phyloP scores from a whole-genome alignment of 1,140 invertebrate genomes.

The Drosophila ambigua region DNA sequence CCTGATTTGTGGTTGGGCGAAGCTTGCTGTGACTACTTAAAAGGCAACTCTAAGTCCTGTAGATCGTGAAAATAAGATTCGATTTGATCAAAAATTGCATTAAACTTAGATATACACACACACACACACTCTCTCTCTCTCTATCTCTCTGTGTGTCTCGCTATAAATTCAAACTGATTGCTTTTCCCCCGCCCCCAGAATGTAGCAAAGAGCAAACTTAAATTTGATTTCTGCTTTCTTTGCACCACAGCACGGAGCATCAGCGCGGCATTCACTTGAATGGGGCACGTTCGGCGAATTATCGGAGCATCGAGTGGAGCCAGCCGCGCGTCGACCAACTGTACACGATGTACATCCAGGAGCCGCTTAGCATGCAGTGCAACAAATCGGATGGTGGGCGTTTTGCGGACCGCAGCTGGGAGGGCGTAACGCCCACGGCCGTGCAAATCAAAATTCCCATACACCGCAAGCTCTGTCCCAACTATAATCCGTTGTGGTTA shows the following conservation, averaged over 20 bases:
- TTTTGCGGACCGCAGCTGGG: conserved; percentile 85
- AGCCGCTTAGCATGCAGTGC: conserved; percentile 97
- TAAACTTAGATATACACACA: too few species aligned
- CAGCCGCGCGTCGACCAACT: conserved; percentile 89
- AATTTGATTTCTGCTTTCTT: not conserved
- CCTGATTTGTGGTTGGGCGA: too few species aligned
- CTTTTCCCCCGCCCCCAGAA: too few species aligned
- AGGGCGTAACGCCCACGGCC: conserved; percentile 75
- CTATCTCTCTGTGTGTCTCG: too few species aligned
- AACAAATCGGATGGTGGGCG: conserved; percentile 94
- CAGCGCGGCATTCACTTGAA: conserved; percentile 73
- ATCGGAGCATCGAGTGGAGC: conserved; percentile 93
- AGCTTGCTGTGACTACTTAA: too few species aligned
- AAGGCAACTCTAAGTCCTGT: too few species aligned
- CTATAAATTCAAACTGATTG: too few species aligned
- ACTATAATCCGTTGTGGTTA: conserved; percentile 83
- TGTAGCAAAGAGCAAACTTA: not conserved
- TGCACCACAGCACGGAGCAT: conserved; percentile 84
- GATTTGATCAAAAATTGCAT: too few species aligned
- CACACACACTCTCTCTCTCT: too few species aligned
- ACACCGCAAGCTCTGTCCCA: conserved; percentile 80
- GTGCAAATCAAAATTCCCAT: conserved; percentile 81
- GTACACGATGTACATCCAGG: conserved; percentile 91
- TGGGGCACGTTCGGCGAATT: conserved; percentile 88
- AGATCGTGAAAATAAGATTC: too few species aligned